Base-by-base conservation (phyloP, 2,888 invertebrate genomes). In the Agriopis leucophaearia region DNA sequence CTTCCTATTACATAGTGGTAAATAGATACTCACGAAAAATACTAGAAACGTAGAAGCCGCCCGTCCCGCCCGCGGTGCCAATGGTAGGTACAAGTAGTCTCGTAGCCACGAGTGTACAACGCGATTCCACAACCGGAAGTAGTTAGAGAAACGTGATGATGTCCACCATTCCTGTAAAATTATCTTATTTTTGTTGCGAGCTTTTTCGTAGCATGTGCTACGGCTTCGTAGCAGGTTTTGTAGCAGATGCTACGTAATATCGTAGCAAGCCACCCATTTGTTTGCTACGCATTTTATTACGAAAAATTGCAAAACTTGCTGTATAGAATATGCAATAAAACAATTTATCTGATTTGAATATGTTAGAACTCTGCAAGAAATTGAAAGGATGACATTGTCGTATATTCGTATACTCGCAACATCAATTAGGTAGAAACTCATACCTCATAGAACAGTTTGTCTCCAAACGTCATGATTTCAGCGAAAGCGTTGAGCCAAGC, bases 51-150 rank as follows among this genome's bases (percentile, higher is more conserved):
- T 86, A 15, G 93, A 81, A 1, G 86, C 16, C 0, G 80, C 74
- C 1, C 90, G 83, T 8, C 93, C 92, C 1, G 80, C 66, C n/a
- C 65, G 71, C 10, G 91, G 91, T 2, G 88, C 94, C 9, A 94
- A 79, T 52, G 98, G 98, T 79, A 95, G 96, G 89, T 98, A 98
- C 67, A 99, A 95, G 87, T 99, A 98, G 6, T 96, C 96, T 78
- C 98, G 97, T 0, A 99, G 94, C 99, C 99, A 99, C 76, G 98
- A 98, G 85, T 99, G 97, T 0, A 99, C 98, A 0, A 99, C 96
- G 15, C 97, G 95, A 87, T 99, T 99, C 99, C 99, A 99, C 6
- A 97, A 97, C n/a, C 98, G 96, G 88, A 97, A 99, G 88, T 96
- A 99, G 13, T 94, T 94, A 0, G 96, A 95, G 88, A 96, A 98